phyloP scores from a whole-genome alignment of 2,888 invertebrate genomes.

The Ametastegia equiseti region DNA sequence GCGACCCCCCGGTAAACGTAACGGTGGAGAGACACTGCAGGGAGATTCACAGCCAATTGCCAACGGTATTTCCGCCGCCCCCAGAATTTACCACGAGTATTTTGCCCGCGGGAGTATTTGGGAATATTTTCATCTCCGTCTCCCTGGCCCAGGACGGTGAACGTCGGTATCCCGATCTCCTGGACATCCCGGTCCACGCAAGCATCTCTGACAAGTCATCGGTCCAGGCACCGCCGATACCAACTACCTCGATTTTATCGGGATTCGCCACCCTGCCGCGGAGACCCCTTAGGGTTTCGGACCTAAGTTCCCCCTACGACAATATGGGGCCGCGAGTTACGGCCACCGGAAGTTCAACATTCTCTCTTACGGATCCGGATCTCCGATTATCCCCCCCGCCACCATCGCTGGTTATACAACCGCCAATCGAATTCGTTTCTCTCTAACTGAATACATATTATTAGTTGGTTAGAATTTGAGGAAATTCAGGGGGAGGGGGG shows the following conservation, averaged over 20 bases:
- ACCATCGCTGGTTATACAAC: conserved; percentile 79
- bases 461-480: background rate
- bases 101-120: conserved; percentile 79
- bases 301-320: conserved; percentile 86
- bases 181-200: conserved; percentile 81
- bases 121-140: conserved; percentile 92
- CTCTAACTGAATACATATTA: conserved; percentile 74
- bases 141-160: conserved; percentile 85
- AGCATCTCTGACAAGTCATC: conserved; percentile 53
- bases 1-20: conserved; percentile 77
- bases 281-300: conserved; percentile 68
- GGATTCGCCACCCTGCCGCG: conserved; percentile 77
- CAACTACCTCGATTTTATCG: conserved; percentile 67
- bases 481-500: background rate
- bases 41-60: conserved; percentile 72
- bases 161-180: conserved; percentile 88
- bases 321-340: conserved; percentile 94
- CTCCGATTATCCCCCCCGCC: conserved; percentile 73
- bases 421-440: conserved; percentile 79
- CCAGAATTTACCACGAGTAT: conserved; percentile 74
- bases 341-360: conserved; percentile 91
- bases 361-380: conserved; percentile 86
- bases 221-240: conserved; percentile 75
- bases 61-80: conserved; percentile 77
- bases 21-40: conserved; percentile 69